These are phyloP conservation scores for Drosophila tsacasi DNA, from an alignment of 1,140 invertebrate genomes.

Conservation along the genomic window DNA sequence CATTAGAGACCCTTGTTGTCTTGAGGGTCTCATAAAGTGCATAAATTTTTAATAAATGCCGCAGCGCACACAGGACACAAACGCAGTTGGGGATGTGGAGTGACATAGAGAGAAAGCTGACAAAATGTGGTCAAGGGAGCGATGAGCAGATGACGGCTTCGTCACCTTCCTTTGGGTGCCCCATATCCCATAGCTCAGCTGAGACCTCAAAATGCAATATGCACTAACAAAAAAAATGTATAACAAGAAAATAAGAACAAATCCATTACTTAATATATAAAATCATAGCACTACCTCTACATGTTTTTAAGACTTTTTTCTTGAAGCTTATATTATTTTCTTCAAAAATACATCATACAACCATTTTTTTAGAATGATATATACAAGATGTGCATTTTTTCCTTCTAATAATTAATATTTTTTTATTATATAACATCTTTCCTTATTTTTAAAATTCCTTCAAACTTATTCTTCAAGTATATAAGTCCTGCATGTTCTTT, in stretches of 20 bases:
- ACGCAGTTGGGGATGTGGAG: slow-evolving; percentile 1
- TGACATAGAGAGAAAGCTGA: slow-evolving; percentile 4
- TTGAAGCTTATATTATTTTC: too few species aligned
- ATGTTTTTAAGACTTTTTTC: too few species aligned
- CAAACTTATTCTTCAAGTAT: not conserved
- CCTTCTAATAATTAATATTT: too few species aligned
- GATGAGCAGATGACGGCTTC: slow-evolving; percentile 23
- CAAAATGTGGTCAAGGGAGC: slow-evolving; percentile 60
- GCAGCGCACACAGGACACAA: slow-evolving; percentile 24
- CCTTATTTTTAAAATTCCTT: not conserved
- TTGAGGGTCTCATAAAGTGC: slow-evolving; percentile 63
- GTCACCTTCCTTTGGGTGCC: slow-evolving; percentile 26
- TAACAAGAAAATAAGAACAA: too few species aligned
- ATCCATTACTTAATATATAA: too few species aligned
- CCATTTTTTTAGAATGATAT: too few species aligned
- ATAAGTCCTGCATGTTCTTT: too few species aligned
- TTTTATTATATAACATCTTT: too few species aligned
- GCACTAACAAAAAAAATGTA: not conserved
- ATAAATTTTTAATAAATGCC: slow-evolving; percentile 77
- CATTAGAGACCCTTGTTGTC: slow-evolving; percentile 32
- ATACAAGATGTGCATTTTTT: too few species aligned
- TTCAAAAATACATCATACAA: too few species aligned
- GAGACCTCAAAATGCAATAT: not conserved
- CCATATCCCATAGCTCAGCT: slow-evolving; percentile 2
- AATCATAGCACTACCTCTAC: too few species aligned